A percentile compares a stretch with the other conserved stretches of the same genome.
These are phyloP conservation scores for Panurus biarmicus DNA, from an alignment of 2,113 vertebrate species.

Conservation along the genomic window DNA sequence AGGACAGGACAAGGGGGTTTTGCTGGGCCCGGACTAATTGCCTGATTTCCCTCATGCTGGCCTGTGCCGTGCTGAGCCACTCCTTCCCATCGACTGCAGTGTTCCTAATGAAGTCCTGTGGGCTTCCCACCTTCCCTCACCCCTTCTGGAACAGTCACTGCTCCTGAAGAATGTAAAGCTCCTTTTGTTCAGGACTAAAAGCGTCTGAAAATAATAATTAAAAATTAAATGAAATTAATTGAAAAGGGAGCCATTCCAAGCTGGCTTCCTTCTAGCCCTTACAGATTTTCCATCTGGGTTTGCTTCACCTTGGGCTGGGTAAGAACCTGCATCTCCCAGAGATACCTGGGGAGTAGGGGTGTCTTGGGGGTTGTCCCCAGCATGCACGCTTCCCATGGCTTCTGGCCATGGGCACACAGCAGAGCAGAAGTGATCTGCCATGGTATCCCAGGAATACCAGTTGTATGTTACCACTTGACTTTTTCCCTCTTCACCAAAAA, in stretches of 20 bases:
- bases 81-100: not conserved
- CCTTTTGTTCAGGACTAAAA: conserved; percentile 34
- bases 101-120: conserved; percentile 21
- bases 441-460: not conserved
- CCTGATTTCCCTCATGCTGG: not conserved
- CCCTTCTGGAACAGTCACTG: not conserved
- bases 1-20: not conserved
- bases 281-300: not conserved
- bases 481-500: not conserved
- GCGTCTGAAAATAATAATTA: not conserved
- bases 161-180: conserved; percentile 11
- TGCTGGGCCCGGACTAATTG: not conserved
- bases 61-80: not conserved
- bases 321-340: not conserved
- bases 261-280: not conserved
- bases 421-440: accelerated
- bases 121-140: not conserved
- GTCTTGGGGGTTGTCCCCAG: not conserved
- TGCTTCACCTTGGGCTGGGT: not conserved
- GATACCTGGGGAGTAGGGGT: not conserved
- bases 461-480: not conserved
- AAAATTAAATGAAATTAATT: conserved; percentile 13
- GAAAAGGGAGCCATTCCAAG: not conserved
- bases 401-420: not conserved
- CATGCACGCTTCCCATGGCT: not conserved